Evolutionary conservation across 2,888 invertebrate genomes (phyloP).

Genomic region (Rhagonycha fulva): DNA sequence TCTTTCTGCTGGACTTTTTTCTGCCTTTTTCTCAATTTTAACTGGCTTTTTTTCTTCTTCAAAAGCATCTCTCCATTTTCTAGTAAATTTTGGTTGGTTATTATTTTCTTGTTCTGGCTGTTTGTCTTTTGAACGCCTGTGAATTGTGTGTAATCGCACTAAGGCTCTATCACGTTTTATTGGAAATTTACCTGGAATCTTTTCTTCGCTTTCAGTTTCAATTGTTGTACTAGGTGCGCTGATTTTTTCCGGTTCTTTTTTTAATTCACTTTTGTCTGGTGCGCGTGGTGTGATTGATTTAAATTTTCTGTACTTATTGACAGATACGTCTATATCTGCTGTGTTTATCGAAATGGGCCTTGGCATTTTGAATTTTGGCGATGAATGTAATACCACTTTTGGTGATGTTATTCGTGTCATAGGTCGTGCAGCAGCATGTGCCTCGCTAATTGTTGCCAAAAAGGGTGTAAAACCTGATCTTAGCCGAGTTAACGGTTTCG

Average conservation of each 20-base stretch:
- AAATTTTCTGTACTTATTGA: conserved; percentile 61
- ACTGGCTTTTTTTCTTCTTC: conserved; percentile 57
- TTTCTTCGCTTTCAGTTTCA: conserved; percentile 57
- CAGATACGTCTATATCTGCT: conserved; percentile 83
- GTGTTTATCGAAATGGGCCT: conserved; percentile 80
- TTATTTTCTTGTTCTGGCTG: conserved; percentile 33
- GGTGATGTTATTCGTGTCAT: conserved; percentile 59
- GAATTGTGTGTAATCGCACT: conserved; percentile 72
- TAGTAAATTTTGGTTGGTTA: conserved; percentile 43
- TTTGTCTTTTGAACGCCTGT: conserved; percentile 42
- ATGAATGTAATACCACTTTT: conserved; percentile 57
- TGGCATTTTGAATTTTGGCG: conserved; percentile 56
- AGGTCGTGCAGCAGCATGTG: conserved; percentile 54
- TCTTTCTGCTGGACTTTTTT: conserved; percentile 65
- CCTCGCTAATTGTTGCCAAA: conserved; percentile 73
- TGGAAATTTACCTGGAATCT: conserved; percentile 46
- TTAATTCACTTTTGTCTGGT: conserved; percentile 10
- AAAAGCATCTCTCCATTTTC: conserved; percentile 67
- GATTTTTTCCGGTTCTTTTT: conserved; percentile 21
- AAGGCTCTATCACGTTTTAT: conserved; percentile 76
- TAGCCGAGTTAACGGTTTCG: conserved; percentile 44
- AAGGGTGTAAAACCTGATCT: conserved; percentile 70
- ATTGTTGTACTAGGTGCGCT: conserved; percentile 34
- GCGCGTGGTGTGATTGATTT: conserved; percentile 39
- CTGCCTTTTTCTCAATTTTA: conserved; percentile 55